phyloP scores from a whole-genome alignment of 2,113 vertebrate species.

The Cebus imitator region DNA sequence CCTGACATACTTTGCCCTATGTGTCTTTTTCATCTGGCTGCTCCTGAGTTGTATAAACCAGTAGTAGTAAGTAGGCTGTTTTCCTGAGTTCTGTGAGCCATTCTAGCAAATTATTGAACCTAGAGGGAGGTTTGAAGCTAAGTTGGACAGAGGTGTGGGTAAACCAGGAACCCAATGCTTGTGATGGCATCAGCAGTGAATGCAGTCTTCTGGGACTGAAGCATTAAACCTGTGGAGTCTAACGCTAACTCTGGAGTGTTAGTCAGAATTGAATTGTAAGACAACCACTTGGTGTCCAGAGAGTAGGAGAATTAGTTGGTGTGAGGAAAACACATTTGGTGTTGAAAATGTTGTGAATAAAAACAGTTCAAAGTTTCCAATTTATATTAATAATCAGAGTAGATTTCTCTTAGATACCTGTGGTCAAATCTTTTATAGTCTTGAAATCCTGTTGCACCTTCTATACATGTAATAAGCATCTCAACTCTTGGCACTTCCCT shows the following conservation, averaged over 20 bases:
- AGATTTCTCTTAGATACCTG: neutral
- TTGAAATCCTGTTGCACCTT: neutral
- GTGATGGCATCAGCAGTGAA: neutral
- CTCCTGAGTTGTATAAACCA: neutral
- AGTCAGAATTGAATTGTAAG: neutral
- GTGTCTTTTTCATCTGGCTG: neutral
- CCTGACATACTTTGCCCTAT: too few relatives aligned
- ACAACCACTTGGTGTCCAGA: neutral
- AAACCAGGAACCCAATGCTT: too few relatives aligned
- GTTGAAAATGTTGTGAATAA: neutral
- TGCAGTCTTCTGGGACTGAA: neutral
- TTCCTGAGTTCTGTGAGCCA: neutral
- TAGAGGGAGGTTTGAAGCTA: neutral
- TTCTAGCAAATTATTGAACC: neutral
- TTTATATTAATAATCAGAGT: neutral
- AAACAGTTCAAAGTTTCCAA: neutral
- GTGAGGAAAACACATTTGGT: neutral
- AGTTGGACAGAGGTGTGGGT: neutral
- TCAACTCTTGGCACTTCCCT: neutral
- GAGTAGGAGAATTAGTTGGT: neutral
- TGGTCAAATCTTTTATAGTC: neutral
- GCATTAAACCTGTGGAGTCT: neutral
- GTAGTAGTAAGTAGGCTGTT: neutral
- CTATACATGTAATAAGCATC: neutral
- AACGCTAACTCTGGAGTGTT: neutral